These are phyloP conservation scores for Adelognathus sp. DNA, from an alignment of 2,888 invertebrate species.

Conservation along the genomic window DNA sequence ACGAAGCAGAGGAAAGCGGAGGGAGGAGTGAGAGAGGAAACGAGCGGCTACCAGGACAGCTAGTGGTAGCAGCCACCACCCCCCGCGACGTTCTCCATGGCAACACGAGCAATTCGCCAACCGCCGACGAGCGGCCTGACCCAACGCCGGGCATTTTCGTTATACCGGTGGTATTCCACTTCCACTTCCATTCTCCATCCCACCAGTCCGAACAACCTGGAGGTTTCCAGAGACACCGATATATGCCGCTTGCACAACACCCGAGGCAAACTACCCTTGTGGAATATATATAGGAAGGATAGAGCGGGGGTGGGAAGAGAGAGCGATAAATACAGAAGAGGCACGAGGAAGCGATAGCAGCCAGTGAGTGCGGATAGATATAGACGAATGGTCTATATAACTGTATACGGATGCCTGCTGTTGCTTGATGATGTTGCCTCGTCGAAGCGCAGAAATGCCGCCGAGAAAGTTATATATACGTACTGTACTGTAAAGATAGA, in stretches of 20 bases:
- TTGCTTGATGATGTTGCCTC: slow-evolving; percentile 20
- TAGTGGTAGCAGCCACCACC: slow-evolving; percentile 6
- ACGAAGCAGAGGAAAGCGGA: neutral
- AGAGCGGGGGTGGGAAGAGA: neutral
- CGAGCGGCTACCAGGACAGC: neutral
- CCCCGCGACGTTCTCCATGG: slow-evolving; percentile 76
- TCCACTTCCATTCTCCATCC: slow-evolving; percentile 48
- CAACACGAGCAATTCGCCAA: slow-evolving; percentile 80
- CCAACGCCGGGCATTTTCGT: slow-evolving; percentile 60
- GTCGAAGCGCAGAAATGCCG: slow-evolving; percentile 2
- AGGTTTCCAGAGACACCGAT: neutral
- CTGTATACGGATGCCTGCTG: neutral
- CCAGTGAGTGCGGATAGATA: slow-evolving; percentile 7
- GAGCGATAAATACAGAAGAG: slow-evolving; percentile 1
- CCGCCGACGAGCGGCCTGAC: slow-evolving; percentile 75
- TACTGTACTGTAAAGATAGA: slow-evolving; percentile 32
- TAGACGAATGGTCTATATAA: neutral
- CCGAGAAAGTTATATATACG: slow-evolving; percentile 4
- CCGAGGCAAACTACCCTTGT: slow-evolving; percentile 23
- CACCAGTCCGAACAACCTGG: neutral
- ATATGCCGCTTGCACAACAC: neutral
- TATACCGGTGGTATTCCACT: slow-evolving; percentile 45
- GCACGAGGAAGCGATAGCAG: slow-evolving; percentile 7
- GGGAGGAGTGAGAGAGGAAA: neutral
- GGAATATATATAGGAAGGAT: neutral